Evolutionary conservation across 2,797 vertebrate species (phyloP), one percentile per base, ranked within the genome.

Genomic region (Sebastes kiyomatsui): DNA sequence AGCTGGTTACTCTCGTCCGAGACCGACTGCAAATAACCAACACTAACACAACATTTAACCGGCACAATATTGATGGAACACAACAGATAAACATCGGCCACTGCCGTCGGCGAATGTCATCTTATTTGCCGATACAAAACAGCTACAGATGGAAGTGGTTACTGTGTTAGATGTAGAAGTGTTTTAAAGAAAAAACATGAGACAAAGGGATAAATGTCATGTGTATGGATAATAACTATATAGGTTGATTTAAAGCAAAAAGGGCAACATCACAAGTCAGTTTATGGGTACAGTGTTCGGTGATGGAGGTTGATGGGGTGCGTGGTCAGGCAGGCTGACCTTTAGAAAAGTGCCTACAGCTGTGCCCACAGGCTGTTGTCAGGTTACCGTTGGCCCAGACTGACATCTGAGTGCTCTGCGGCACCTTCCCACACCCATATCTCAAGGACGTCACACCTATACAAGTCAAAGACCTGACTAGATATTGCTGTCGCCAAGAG

Each of bases 321-420:
- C 12, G 20, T 67, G 84, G 80, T 88, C 83, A 77, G 77, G 46
- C 62, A 33, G 52, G 32, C 56, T 88, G 90, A 93, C 93, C 92
- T 94, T 93, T 90, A 73, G 82, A 82, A 67, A 79, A 87, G 67
- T 25, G 85, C 93, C 88, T 87, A 82, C 87, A 92, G 91, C 90
- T 88, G 89, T 90, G 85, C 83, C 89, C 85, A 81, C 78, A 84
- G 92, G 90, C 88, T 88, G 83, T 59, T 87, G 88, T 90, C 89
- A 91, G 85, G 88, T 80, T 75, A 67, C 82, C 32, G 71, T 75
- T 83, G 89, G 82, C 84, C 84, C 75, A 18, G 65, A 59, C 75
- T 90, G 88, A 93, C 88, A 84, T 88, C 81, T 69, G 70, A 55
- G 74, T 9, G n/a, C 87, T 79, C 79, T 67, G 71, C 60, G 6